Evolutionary conservation across 2,797 vertebrate species (phyloP).

Genomic region (Acanthornis magna): DNA sequence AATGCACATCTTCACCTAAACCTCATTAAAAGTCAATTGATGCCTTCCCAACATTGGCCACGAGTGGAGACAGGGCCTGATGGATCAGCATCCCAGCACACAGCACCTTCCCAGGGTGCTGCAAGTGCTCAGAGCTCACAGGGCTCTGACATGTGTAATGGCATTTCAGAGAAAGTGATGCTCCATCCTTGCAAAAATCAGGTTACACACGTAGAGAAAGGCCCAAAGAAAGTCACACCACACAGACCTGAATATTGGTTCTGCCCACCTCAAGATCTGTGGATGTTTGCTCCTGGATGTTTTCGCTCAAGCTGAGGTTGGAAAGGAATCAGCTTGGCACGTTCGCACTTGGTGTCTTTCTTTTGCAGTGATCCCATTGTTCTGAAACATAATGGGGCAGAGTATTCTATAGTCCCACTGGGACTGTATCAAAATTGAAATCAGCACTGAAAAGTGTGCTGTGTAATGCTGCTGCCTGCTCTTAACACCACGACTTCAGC

Average conservation of each 20-base stretch:
- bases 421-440: conserved; percentile 69
- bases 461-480: conserved; percentile 52
- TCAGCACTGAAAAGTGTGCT: conserved; percentile 69
- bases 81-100: neutral
- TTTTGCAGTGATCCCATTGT: conserved; percentile 72
- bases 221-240: neutral
- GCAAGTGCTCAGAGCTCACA: neutral
- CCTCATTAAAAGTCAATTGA: neutral
- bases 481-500: conserved; percentile 49
- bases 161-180: neutral
- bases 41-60: neutral
- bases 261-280: neutral
- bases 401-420: conserved; percentile 67
- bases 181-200: neutral
- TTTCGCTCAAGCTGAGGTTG: neutral
- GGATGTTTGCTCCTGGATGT: neutral
- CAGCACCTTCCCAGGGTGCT: neutral
- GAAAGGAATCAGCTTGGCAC: conserved; percentile 53
- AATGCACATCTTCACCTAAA: neutral
- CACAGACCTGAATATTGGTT: neutral
- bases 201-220: neutral
- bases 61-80: neutral
- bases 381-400: conserved; percentile 72
- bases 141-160: neutral
- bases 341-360: conserved; percentile 60